Base-by-base conservation (phyloP, 1,140 invertebrate genomes). In the Drosophila baimaii region DNA sequence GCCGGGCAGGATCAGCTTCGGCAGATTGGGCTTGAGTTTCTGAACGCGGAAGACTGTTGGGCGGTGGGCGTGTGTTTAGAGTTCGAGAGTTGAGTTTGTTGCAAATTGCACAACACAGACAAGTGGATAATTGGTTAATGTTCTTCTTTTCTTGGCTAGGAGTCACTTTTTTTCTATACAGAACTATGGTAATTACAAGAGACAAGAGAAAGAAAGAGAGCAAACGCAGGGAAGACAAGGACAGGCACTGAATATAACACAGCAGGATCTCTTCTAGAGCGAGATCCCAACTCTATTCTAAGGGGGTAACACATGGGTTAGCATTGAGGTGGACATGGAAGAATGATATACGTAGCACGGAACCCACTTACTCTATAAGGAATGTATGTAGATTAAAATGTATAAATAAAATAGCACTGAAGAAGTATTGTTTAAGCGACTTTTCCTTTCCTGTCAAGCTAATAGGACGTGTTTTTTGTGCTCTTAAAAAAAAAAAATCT, bases 1-100 rank as follows among this genome's bases (percentile, higher is more conserved):
- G 51, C 73, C 81, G 49, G 90, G 85, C 71, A 92, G 66, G 74
- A 91, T 92, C 59, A 92, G 63, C 79, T 92, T 92, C 13, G 91
- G 91, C 69, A 92, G 84, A 51, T 91, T 92, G n/a, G 90, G 83
- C 63, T 92, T 92, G 6, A 92, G 54, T 75, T 92, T 92, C 82
- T 92, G 82, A 62, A 92, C 90, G 64, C 91, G 91, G 51, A 92
- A 79, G 77, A 92, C 91, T 92, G 69, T 39, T 39, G 43, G 63
- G 47, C 70, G 61, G 58, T 44, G 52, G 64, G 69, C 47, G 61
- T 82, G 64, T 77, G 72, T 89, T 65, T n/a, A n/a, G 76, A 79
- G 88, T 79, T 90, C 70, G 70, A 79, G 52, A 64, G 79, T 86
- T 39, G 62, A 73, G 70, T 71, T 69, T n/a, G 49, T 52, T 33